These are phyloP conservation scores for Aphaenogaster rudis DNA, from an alignment of 1,140 invertebrate genomes.

Conservation along the genomic window DNA sequence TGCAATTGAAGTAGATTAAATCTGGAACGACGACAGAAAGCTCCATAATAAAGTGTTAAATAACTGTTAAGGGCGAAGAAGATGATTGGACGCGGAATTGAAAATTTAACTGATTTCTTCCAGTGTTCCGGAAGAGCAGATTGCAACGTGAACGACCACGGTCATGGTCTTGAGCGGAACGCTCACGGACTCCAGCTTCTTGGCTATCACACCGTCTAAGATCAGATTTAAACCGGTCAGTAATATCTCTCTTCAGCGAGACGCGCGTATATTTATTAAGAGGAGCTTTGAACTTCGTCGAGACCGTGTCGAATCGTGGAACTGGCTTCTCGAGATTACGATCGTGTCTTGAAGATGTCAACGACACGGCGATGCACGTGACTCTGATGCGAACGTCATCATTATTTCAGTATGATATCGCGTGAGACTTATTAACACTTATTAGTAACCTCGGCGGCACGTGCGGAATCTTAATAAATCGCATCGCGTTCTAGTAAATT, in stretches of 20 bases:
- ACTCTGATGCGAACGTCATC: constrained; percentile 45
- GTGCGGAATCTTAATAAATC: constrained; percentile 65
- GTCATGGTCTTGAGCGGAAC: constrained; percentile 50
- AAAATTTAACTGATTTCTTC: constrained; percentile 29
- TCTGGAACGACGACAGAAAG: not conserved
- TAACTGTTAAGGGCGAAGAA: not conserved
- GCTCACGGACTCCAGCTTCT: constrained; percentile 46
- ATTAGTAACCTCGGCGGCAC: constrained; percentile 38
- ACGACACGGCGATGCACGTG: constrained; percentile 59
- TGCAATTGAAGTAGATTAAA: not conserved
- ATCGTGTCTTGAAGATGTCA: constrained; percentile 59
- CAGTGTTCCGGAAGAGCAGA: constrained; percentile 7
- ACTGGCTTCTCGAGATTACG: constrained; percentile 33
- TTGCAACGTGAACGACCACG: constrained; percentile 27
- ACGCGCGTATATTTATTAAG: not conserved
- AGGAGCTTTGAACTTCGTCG: not conserved
- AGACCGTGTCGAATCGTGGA: not conserved
- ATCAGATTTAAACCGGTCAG: constrained; percentile 66
- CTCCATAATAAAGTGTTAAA: not conserved
- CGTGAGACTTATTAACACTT: constrained; percentile 53
- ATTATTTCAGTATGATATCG: constrained; percentile 60
- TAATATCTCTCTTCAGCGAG: not conserved
- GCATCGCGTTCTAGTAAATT: not conserved
- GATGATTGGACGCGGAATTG: not conserved
- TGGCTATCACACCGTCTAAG: constrained; percentile 52